Conservation (phyloP, 64 coral and sea anemone genomes). For the Stichodactyla helianthus region DNA sequence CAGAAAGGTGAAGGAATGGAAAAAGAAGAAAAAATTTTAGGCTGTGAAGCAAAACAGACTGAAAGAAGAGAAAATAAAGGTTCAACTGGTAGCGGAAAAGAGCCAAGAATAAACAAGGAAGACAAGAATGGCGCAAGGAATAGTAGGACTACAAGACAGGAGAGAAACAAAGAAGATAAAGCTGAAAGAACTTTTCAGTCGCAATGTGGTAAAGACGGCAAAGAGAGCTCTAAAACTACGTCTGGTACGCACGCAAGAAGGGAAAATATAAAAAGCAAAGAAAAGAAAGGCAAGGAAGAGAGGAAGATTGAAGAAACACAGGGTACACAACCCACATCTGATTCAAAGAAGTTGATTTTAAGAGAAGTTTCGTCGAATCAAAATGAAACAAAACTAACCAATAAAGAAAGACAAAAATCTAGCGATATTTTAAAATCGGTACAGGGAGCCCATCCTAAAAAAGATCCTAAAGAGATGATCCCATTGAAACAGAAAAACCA, state of each 20-base stretch:
- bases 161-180: background rate
- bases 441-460: background rate
- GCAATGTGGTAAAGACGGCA: background rate
- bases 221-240: background rate
- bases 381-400: background rate
- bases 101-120: background rate
- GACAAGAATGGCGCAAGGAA: background rate
- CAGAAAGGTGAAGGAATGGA: background rate
- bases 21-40: background rate
- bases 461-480: background rate
- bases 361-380: background rate
- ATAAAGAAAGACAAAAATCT: background rate
- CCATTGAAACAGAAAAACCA: background rate
- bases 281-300: background rate
- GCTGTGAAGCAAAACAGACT: background rate
- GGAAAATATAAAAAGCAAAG: background rate
- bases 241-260: background rate
- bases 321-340: background rate
- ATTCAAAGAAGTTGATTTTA: background rate
- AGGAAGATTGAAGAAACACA: background rate
- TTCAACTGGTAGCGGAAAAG: background rate
- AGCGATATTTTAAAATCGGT: background rate
- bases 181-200: background rate
- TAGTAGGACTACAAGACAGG: background rate
- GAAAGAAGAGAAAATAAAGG: background rate